Conservation (phyloP, 2,888 invertebrate genomes). For the Dioctria rufipes region DNA sequence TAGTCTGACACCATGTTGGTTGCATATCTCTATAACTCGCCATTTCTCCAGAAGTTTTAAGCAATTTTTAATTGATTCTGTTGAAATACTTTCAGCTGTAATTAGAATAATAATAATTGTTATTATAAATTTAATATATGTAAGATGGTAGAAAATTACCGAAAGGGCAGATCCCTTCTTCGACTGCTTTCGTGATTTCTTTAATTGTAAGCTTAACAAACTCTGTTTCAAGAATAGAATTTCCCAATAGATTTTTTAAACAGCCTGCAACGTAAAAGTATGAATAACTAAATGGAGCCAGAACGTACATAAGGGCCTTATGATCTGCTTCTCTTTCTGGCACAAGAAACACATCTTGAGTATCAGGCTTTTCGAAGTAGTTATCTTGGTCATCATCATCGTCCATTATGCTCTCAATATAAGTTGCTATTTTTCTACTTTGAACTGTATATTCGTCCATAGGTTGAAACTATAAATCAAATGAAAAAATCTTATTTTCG, state of each 20-base stretch:
- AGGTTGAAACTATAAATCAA: background rate
- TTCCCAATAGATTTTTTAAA: constrained; percentile 74
- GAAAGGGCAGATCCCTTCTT: constrained; percentile 75
- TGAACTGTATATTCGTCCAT: background rate
- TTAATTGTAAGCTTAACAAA: constrained; percentile 78
- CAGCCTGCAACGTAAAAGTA: constrained; percentile 79
- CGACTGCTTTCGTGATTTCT: constrained; percentile 77
- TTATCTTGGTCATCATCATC: constrained; percentile 61
- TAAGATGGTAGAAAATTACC: constrained; percentile 71
- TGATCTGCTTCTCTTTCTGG: constrained; percentile 70
- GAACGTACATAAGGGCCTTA: constrained; percentile 74
- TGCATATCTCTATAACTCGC: constrained; percentile 80
- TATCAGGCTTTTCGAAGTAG: constrained; percentile 59
- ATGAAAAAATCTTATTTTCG: background rate
- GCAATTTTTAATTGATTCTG: constrained; percentile 89
- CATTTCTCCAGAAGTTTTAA: constrained; percentile 86
- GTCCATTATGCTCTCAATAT: constrained; percentile 52
- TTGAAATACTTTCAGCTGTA: constrained; percentile 89
- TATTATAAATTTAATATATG: constrained; percentile 55
- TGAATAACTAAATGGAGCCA: constrained; percentile 83
- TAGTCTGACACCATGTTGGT: constrained; percentile 69
- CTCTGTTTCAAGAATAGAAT: constrained; percentile 77
- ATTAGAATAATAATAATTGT: constrained; percentile 53
- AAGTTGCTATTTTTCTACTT: constrained; percentile 61
- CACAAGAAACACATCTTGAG: constrained; percentile 63